A percentile compares a stretch with the other conserved stretches of the same genome.
These are phyloP conservation scores for Ectemnius continuus DNA, from an alignment of 2,888 invertebrate species.

Conservation along the genomic window DNA sequence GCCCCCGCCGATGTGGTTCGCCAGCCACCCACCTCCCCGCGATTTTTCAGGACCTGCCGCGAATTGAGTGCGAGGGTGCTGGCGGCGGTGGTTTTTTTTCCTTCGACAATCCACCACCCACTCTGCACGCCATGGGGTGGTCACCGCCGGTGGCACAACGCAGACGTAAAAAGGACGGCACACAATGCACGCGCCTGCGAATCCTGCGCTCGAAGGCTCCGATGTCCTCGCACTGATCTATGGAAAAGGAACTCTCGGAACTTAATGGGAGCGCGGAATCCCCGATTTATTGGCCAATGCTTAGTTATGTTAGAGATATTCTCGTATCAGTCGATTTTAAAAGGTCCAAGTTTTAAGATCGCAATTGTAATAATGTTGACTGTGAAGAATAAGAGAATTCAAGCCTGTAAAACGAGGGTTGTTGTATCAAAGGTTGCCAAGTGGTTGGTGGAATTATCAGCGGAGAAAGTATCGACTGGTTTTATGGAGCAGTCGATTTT, in stretches of 20 bases:
- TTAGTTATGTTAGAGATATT: slow-evolving; percentile 50
- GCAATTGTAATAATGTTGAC: too few relatives aligned
- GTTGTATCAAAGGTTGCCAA: background rate
- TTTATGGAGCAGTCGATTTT: slow-evolving; percentile 45
- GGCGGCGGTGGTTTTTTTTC: slow-evolving; percentile 22
- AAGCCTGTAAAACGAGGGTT: background rate
- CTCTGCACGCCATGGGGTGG: slow-evolving; percentile 31
- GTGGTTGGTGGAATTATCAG: background rate
- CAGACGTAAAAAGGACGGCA: slow-evolving; percentile 60
- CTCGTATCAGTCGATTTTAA: slow-evolving; percentile 37
- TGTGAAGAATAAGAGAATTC: background rate
- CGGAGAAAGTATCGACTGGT: slow-evolving; percentile 40
- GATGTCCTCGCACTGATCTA: slow-evolving; percentile 61
- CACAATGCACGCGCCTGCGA: slow-evolving; percentile 53
- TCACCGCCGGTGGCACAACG: slow-evolving; percentile 44
- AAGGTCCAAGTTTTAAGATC: background rate
- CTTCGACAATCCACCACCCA: slow-evolving; percentile 13
- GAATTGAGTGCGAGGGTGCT: slow-evolving; percentile 32
- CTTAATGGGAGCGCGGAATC: slow-evolving; percentile 57
- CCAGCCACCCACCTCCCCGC: too few relatives aligned
- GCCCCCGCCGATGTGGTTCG: slow-evolving; percentile 11
- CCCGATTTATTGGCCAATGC: slow-evolving; percentile 51
- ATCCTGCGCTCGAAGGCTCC: slow-evolving; percentile 60
- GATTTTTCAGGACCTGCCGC: slow-evolving; percentile 21
- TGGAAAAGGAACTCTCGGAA: slow-evolving; percentile 63